phyloP scores from a whole-genome alignment of 2,797 vertebrate species.

The Muscicapa striata region DNA sequence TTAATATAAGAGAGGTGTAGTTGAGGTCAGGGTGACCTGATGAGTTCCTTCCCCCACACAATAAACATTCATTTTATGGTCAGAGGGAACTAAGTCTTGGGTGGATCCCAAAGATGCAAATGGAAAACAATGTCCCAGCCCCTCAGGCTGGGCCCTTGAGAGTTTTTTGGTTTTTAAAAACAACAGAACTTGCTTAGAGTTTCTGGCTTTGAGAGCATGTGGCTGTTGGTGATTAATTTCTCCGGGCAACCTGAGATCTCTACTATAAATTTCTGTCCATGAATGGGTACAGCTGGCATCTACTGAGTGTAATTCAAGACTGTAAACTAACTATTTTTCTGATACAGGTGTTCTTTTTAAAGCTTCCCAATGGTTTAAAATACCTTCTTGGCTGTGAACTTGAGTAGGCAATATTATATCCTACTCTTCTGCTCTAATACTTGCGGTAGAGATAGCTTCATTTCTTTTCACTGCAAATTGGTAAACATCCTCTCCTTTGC shows the following conservation, averaged over 20 bases:
- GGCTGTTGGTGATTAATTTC: neutral
- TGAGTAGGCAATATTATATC: neutral
- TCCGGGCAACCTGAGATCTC: neutral
- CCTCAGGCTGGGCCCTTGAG: neutral
- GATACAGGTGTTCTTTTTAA: neutral
- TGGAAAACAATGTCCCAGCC: neutral
- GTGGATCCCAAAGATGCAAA: neutral
- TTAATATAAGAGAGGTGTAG: neutral
- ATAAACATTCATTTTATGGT: neutral
- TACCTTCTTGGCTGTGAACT: neutral
- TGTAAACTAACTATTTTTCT: neutral
- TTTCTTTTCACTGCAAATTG: neutral
- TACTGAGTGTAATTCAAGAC: neutral
- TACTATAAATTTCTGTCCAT: neutral
- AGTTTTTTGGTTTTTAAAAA: neutral
- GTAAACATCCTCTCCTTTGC: neutral
- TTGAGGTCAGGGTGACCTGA: slow-evolving; percentile 16
- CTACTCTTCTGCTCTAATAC: neutral
- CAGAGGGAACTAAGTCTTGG: neutral
- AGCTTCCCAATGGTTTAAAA: neutral
- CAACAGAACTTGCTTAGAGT: neutral
- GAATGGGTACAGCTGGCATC: neutral
- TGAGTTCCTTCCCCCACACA: neutral
- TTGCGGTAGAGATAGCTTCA: neutral
- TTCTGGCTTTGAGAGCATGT: neutral